phyloP scores from a whole-genome alignment of 2,888 invertebrate genomes.

The Dynastes maya region DNA sequence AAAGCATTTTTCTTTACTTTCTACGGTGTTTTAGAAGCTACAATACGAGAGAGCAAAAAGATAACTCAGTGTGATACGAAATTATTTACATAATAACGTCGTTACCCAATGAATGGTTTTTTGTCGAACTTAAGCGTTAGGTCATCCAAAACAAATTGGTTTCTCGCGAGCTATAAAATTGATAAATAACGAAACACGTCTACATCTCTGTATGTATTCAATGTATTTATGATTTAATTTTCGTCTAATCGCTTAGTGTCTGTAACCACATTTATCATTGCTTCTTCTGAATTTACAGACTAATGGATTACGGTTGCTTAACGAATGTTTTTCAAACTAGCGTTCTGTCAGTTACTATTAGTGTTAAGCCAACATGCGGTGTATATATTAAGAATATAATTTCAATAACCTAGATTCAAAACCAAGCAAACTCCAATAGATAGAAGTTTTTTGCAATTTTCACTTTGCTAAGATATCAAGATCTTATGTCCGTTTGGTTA shows the following conservation, averaged over 20 bases:
- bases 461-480: too few species aligned
- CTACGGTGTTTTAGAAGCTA: too few species aligned
- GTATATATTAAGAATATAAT: too few species aligned
- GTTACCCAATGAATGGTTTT: slow-evolving; percentile 9
- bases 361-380: background rate
- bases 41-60: background rate
- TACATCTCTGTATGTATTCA: background rate
- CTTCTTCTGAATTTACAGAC: background rate
- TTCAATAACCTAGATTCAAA: too few species aligned
- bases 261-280: background rate
- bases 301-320: slow-evolving; percentile 4
- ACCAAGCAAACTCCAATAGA: too few species aligned
- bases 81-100: slow-evolving; percentile 9
- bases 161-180: background rate
- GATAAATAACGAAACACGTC: background rate
- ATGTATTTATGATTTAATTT: background rate
- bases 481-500: too few species aligned
- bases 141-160: background rate
- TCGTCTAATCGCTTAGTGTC: background rate
- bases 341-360: background rate
- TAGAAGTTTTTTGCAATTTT: too few species aligned
- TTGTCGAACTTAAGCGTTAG: slow-evolving; percentile 1
- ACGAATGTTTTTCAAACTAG: background rate
- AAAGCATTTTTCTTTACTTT: too few species aligned
- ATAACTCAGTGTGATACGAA: background rate